phyloP scores from a whole-genome alignment of 1,140 invertebrate genomes.

The Saccostrea echinata region DNA sequence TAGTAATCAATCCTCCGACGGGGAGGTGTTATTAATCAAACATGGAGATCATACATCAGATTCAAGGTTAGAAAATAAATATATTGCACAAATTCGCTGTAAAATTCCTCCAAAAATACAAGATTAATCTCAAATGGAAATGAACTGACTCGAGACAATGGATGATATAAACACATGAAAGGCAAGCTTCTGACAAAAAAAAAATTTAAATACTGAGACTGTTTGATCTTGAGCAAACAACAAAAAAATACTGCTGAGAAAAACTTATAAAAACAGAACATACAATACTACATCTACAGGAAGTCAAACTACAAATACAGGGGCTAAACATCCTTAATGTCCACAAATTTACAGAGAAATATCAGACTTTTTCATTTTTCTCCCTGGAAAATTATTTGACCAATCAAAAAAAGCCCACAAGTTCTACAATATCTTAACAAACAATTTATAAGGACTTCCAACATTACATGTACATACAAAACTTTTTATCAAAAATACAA shows the following conservation, averaged over 20 bases:
- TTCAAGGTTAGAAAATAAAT: background rate
- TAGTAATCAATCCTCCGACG: background rate
- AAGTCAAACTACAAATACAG: background rate
- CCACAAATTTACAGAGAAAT: background rate
- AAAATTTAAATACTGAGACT: background rate
- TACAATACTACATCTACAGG: background rate
- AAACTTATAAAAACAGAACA: background rate
- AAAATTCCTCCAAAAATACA: background rate
- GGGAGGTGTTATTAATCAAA: background rate
- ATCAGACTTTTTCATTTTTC: too few species aligned
- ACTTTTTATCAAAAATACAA: too few species aligned
- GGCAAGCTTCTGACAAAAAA: background rate
- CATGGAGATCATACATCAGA: background rate
- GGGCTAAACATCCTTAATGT: background rate
- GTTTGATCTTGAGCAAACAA: constrained; percentile 1
- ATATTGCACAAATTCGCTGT: constrained; percentile 17
- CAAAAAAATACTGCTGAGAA: background rate
- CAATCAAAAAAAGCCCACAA: too few species aligned
- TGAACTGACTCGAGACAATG: background rate
- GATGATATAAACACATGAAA: background rate
- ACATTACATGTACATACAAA: too few species aligned
- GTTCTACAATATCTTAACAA: too few species aligned
- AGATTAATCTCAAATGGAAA: background rate
- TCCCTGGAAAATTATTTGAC: too few species aligned
- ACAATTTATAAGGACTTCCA: too few species aligned